Evolutionary conservation across 2,888 invertebrate species (phyloP).

Genomic region (Nasonovia ribisnigri): DNA sequence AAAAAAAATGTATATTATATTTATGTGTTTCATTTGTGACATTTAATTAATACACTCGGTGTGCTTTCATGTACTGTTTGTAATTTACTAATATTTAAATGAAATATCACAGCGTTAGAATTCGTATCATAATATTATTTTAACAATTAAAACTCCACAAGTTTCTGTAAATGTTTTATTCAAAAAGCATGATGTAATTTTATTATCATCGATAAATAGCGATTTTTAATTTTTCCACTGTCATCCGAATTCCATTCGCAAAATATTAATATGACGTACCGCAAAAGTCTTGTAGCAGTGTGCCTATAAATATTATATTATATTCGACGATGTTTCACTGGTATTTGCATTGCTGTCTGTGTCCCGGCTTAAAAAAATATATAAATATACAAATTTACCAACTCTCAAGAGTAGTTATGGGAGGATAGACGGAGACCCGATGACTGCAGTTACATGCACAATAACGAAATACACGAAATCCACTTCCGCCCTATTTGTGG

Average conservation of each 20-base stretch:
- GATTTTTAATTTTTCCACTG: neutral
- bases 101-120: neutral
- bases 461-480: slow-evolving; percentile 17
- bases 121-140: neutral
- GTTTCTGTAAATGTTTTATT: neutral
- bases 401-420: neutral
- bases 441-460: neutral
- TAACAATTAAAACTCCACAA: neutral
- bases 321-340: neutral
- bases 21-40: neutral
- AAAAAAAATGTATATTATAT: neutral
- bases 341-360: neutral
- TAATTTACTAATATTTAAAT: neutral
- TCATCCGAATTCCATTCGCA: neutral
- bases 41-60: neutral
- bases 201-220: neutral
- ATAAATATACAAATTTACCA: neutral
- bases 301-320: neutral
- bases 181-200: neutral
- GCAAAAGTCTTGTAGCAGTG: neutral
- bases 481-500: slow-evolving; percentile 24
- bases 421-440: neutral
- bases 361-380: neutral
- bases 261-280: neutral
- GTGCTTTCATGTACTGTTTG: neutral